Base-by-base conservation (phyloP, 2,888 invertebrate genomes). In the Smittia aterrima region DNA sequence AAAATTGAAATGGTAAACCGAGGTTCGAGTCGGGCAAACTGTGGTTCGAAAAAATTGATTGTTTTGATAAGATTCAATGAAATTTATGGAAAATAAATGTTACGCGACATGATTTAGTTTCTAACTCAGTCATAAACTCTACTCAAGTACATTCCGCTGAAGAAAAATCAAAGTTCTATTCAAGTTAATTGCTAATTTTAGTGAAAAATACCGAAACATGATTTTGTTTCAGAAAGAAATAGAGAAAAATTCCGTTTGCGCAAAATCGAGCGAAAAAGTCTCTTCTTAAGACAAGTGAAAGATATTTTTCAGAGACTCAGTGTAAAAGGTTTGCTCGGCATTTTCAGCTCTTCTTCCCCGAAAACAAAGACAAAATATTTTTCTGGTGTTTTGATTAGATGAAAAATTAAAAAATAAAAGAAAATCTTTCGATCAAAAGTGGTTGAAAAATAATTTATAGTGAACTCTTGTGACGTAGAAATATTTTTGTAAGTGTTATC, bases 221-320 rank as follows among this genome's bases (percentile, higher is more conserved):
- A 6, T 47, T 32, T 32, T 3, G 32, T 32, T 32, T 32, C 9
- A 32, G 32, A 32, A 9, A 32, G 32, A 32, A 32, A 32, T 32
- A 3, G 32, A n/a, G 32, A 32, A 47, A 16, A 47, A 16, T 13
- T 3, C 11, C n/a, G 4, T 18, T 22, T 58, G 58, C 58, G 58
- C 58, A 58, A 58, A 58, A 18, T 58, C 58, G 6, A 7, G 18
- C 4, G 58, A 58, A 58, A 58, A 6, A 18, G n/a, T 22, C 22
- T 58, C 20, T 58, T 22, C 53, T 16, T 18, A 18, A 58, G 7
- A n/a, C 20, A 58, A 3, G 18, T 11, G 9, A 22, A 18, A 58
- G 58, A 58, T 18, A 18, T 58, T 58, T 20, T 47, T 47, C 47
- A 47, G 47, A n/a, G 47, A 47, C 7, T 58, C 58, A 58, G 58